Conservation (phyloP, 2,797 vertebrate genomes). For the Masticophis lateralis region DNA sequence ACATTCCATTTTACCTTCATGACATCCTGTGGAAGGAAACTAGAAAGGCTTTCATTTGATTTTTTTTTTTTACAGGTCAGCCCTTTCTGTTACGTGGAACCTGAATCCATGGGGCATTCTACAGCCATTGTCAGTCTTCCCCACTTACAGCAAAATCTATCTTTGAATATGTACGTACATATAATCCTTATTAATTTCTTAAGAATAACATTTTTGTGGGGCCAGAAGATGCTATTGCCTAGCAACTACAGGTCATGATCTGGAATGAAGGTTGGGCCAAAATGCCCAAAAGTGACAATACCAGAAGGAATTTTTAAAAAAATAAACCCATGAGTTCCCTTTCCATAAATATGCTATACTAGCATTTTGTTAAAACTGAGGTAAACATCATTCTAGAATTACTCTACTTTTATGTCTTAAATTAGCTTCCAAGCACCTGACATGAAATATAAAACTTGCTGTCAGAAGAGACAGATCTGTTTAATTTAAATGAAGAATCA, state of each 20-base stretch:
- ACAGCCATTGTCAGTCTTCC: slow-evolving; percentile 66
- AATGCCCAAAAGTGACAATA: background rate
- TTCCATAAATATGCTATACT: background rate
- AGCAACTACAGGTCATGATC: background rate
- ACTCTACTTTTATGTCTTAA: background rate
- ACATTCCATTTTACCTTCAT: background rate
- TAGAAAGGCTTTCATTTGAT: background rate
- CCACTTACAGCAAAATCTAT: slow-evolving; percentile 69
- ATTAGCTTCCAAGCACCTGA: background rate
- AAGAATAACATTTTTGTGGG: background rate
- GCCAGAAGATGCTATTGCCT: background rate
- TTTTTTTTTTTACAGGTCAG: slow-evolving; percentile 61
- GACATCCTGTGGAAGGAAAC: background rate
- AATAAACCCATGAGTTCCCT: background rate
- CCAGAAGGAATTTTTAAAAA: too few relatives aligned
- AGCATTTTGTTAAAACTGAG: background rate
- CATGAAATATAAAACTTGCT: background rate
- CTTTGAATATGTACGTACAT: slow-evolving; percentile 73
- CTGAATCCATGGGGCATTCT: slow-evolving; percentile 61
- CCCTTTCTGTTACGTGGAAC: slow-evolving; percentile 47
- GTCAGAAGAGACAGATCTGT: background rate
- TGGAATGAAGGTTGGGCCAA: background rate
- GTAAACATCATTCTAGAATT: background rate
- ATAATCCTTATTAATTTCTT: background rate
- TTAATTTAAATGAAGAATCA: background rate